phyloP scores from a whole-genome alignment of 2,797 vertebrate species.

The Chrysocyon brachyurus region DNA sequence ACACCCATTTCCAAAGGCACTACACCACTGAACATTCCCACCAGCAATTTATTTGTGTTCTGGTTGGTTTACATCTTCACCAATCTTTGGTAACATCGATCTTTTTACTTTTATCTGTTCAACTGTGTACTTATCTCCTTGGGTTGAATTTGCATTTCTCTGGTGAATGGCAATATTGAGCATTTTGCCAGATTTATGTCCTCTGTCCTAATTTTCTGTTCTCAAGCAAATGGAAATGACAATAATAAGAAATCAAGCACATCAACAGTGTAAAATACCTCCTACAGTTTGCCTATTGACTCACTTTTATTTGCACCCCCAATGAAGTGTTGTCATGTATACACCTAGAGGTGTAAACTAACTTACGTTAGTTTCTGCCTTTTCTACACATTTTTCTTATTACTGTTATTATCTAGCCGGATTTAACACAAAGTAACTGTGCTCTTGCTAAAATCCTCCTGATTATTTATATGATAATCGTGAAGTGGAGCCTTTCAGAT shows the following conservation, averaged over 20 bases:
- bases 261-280: neutral
- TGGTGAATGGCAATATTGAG: neutral
- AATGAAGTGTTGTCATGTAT: neutral
- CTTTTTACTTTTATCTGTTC: neutral
- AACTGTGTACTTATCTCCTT: neutral
- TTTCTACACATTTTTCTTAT: neutral
- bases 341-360: neutral
- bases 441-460: constrained; percentile 56
- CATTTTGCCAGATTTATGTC: neutral
- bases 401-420: constrained; percentile 6
- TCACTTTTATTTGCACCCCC: neutral
- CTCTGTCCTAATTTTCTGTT: neutral
- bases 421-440: constrained; percentile 65
- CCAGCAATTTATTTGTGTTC: neutral
- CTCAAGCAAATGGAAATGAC: neutral
- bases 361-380: constrained; percentile 14
- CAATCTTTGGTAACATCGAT: neutral
- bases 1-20: neutral
- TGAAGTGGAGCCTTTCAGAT: constrained; percentile 49
- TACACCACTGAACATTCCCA: no score
- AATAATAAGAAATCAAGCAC: neutral
- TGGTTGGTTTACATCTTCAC: neutral
- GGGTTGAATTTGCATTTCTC: neutral
- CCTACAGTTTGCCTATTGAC: neutral
- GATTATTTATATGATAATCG: constrained; percentile 70